These are phyloP conservation scores for Micromesistius poutassou DNA, from an alignment of 2,797 vertebrate species.

Conservation along the genomic window DNA sequence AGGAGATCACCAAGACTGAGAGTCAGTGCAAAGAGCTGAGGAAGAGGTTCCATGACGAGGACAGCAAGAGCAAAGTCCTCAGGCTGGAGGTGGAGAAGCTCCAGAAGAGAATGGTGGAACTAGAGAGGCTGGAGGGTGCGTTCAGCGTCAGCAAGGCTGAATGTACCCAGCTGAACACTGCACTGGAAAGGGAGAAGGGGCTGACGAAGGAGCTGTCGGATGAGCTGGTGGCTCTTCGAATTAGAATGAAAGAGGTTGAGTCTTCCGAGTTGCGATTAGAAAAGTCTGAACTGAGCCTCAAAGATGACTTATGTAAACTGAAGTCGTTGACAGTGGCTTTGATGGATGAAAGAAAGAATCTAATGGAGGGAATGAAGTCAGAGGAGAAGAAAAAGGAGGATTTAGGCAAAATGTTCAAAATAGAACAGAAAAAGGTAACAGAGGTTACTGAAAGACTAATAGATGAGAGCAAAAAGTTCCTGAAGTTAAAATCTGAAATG, in stretches of 20 bases:
- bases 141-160: constrained; percentile 86
- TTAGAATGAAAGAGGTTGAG: constrained; percentile 90
- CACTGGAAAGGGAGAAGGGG: constrained; percentile 86
- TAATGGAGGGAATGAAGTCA: constrained; percentile 88
- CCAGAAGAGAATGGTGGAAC: constrained; percentile 88
- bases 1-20: constrained; percentile 93
- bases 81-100: constrained; percentile 89
- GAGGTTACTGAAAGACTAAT: constrained; percentile 96
- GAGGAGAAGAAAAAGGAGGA: constrained; percentile 90
- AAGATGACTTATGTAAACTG: constrained; percentile 94
- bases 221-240: constrained; percentile 86
- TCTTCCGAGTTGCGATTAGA: constrained; percentile 88
- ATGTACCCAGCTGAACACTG: constrained; percentile 80
- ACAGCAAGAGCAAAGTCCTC: constrained; percentile 83
- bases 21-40: constrained; percentile 86
- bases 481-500: constrained; percentile 97
- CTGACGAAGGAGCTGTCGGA: constrained; percentile 88
- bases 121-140: constrained; percentile 88
- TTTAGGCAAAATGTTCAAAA: constrained; percentile 83
- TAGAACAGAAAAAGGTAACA: constrained; percentile 93
- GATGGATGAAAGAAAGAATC: constrained; percentile 90
- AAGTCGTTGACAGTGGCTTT: constrained; percentile 92
- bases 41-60: constrained; percentile 88
- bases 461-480: constrained; percentile 94
- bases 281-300: constrained; percentile 89